A percentile compares a stretch with the other conserved stretches of the same genome.
These are phyloP conservation scores for Ametastegia equiseti DNA, from an alignment of 2,888 invertebrate genomes.

Conservation along the genomic window DNA sequence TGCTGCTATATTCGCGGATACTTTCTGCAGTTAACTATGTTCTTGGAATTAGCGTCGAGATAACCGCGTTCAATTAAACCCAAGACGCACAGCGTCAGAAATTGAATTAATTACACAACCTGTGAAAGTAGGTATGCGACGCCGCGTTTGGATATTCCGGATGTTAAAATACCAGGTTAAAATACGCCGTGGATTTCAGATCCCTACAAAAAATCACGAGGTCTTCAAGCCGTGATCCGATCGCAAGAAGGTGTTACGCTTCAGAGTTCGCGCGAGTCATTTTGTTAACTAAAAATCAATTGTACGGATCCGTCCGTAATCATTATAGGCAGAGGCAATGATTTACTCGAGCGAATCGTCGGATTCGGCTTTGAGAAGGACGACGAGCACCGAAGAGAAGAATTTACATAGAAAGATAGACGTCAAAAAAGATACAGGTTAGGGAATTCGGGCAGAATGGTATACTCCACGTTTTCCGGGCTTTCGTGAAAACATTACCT, in stretches of 20 bases:
- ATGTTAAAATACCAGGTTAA: not conserved
- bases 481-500: too few relatives aligned
- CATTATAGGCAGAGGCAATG: not conserved
- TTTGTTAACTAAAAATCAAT: not conserved
- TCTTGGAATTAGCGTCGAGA: slow-evolving; percentile 42
- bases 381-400: not conserved
- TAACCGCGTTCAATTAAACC: slow-evolving; percentile 34
- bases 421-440: too few relatives aligned
- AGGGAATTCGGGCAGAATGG: too few relatives aligned
- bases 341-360: not conserved
- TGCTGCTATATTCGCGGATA: slow-evolving; percentile 31
- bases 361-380: not conserved
- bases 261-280: not conserved
- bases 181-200: not conserved
- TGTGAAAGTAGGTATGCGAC: not conserved
- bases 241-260: slow-evolving; percentile 15
- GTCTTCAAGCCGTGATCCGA: not conserved
- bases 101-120: slow-evolving; percentile 29
- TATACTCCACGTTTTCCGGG: too few relatives aligned
- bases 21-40: slow-evolving; percentile 27
- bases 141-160: not conserved
- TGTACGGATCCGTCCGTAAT: not conserved
- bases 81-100: slow-evolving; percentile 19
- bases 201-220: not conserved
- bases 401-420: not conserved